Base-by-base conservation (phyloP, 1,140 invertebrate genomes). In the Luehdorfia chinensis region DNA sequence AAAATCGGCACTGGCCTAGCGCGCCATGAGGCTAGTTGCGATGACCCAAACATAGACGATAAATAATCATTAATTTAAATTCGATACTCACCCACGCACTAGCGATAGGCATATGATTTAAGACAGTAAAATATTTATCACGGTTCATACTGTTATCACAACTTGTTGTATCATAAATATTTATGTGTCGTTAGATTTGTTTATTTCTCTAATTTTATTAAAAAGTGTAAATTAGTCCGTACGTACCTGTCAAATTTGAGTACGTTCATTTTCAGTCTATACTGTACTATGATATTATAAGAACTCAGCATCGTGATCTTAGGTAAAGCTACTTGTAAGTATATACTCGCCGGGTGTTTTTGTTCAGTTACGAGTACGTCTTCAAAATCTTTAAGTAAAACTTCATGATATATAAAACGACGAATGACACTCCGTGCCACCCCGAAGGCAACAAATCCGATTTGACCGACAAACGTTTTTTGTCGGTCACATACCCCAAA, bases 1-100 rank as follows among this genome's bases (percentile, higher is more conserved):
- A 44, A 73, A 79, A 81, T 79, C 75, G 64, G 71, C 56, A 41
- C 61, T 54, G 57, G 54, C 43, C 55, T 61, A 28, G 47, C 6
- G 44, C 33, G 47, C 58, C 55, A 45, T 47, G 49, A 59, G 50
- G 51, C 63, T 61, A 60, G 60, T 66, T 67, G 53, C 59, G 50
- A 67, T 70, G 61, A 63, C 65, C 66, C 56, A 74, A 79, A 68
- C 66, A 67, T 54, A 43, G 57, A 50, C 61, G 30, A 78, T 79
- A 81, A 76, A 81, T 79, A 66, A 79, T 71, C 55, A 69, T 75
- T 79, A 66, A 83, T 83, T 76, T 70, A 69, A 74, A 77, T 74
- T 77, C 78, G 66, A 75, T 66, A 69, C 66, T 74, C 62, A 66
- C 69, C 70, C 63, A 80, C 73, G 61, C 64, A 56, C 51, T 62